Conservation (phyloP, 1,140 invertebrate species). For the Zeugodacus cucurbitae region DNA sequence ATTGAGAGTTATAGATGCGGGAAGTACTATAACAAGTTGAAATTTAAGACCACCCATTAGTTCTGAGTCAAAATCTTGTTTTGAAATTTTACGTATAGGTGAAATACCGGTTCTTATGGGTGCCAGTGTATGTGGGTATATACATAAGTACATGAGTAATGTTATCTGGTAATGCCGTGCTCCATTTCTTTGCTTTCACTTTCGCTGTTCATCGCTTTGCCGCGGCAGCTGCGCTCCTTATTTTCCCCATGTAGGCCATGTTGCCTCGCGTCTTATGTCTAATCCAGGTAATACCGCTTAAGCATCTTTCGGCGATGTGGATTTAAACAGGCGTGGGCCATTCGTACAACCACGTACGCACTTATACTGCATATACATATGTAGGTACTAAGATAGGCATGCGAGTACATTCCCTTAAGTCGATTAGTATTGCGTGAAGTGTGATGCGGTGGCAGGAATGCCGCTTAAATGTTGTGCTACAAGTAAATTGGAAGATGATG, state of each 20-base stretch:
- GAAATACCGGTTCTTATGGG: too few relatives aligned
- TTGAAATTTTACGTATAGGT: too few relatives aligned
- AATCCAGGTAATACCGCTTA: not conserved
- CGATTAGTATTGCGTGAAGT: not conserved
- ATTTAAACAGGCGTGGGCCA: not conserved
- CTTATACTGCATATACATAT: not conserved
- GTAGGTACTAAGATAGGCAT: not conserved
- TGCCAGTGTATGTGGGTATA: too few relatives aligned
- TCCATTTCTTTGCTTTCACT: too few relatives aligned
- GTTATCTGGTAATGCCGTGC: too few relatives aligned
- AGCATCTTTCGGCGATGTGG: not conserved
- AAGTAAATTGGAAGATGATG: slow-evolving; percentile 17
- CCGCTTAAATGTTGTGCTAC: not conserved
- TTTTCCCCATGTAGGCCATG: not conserved
- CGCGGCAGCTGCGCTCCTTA: too few relatives aligned
- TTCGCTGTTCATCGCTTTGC: too few relatives aligned
- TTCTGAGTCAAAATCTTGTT: too few relatives aligned
- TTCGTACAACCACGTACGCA: not conserved
- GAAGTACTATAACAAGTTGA: too few relatives aligned
- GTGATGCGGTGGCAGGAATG: not conserved
- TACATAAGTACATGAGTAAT: too few relatives aligned
- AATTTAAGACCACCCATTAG: too few relatives aligned
- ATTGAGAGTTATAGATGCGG: too few relatives aligned
- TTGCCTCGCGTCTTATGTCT: not conserved
- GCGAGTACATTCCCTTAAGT: not conserved